Percentiles rank a stretch among this genome's conserved stretches.
Conservation (phyloP, 2,113 vertebrate species). For the Erpornis zantholeuca region DNA sequence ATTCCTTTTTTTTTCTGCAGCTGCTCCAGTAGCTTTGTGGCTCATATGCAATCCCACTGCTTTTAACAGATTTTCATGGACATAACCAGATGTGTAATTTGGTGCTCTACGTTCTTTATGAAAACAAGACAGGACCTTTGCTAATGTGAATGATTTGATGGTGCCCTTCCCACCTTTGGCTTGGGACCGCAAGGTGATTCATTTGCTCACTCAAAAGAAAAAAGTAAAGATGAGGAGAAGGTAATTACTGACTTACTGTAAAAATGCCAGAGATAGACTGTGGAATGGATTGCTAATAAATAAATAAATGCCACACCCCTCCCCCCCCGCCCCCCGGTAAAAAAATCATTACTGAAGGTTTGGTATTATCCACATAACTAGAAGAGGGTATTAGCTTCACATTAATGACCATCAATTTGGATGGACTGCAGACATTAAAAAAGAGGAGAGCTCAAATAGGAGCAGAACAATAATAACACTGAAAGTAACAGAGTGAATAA, state of each 20-base stretch:
- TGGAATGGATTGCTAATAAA: neutral
- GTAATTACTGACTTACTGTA: neutral
- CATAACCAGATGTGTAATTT: neutral
- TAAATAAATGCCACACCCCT: neutral
- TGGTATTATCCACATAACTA: too few species aligned
- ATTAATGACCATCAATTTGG: too few species aligned
- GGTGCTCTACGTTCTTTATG: neutral
- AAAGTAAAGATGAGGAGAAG: neutral
- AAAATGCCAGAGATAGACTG: neutral
- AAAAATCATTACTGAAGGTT: too few species aligned
- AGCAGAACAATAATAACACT: neutral
- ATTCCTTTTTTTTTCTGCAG: fast-evolving
- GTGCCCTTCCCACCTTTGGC: neutral
- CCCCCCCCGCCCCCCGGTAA: too few species aligned
- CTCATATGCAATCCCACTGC: neutral
- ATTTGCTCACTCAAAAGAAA: neutral
- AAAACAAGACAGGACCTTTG: neutral
- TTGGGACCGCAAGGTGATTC: neutral
- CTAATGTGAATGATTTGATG: neutral
- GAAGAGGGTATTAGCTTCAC: too few species aligned
- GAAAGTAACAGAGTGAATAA: neutral
- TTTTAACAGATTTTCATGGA: neutral
- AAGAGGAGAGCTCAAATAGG: neutral
- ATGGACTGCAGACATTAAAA: neutral
- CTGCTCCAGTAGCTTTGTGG: neutral